phyloP scores from a whole-genome alignment of 1,140 invertebrate species.

The Nephila pilipes region DNA sequence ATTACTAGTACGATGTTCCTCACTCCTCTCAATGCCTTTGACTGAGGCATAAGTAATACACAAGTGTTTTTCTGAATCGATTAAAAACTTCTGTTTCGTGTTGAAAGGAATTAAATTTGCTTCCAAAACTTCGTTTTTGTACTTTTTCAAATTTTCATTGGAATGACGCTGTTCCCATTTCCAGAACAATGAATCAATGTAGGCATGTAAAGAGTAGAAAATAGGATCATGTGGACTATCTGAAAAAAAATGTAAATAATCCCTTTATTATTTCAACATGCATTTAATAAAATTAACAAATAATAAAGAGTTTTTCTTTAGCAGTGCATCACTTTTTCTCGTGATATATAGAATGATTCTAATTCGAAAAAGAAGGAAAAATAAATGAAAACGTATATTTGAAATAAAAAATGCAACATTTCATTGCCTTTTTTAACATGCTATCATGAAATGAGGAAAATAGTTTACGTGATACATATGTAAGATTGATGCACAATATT shows the following conservation, averaged over 20 bases:
- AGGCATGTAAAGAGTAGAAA: slow-evolving; percentile 67
- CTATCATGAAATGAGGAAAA: too few relatives aligned
- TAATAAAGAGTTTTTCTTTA: too few relatives aligned
- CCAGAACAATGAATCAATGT: slow-evolving; percentile 72
- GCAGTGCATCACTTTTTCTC: too few relatives aligned
- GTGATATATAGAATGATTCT: too few relatives aligned
- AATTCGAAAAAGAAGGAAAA: too few relatives aligned
- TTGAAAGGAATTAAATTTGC: slow-evolving; percentile 68
- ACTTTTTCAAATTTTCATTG: background rate
- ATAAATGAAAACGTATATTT: too few relatives aligned
- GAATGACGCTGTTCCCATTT: slow-evolving; percentile 70
- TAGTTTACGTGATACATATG: too few relatives aligned
- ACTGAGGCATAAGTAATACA: slow-evolving; percentile 52
- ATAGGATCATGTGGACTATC: slow-evolving; percentile 64
- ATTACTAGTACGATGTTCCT: background rate
- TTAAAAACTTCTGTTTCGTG: background rate
- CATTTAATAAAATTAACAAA: too few relatives aligned
- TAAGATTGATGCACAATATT: too few relatives aligned
- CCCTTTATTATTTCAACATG: too few relatives aligned
- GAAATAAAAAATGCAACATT: too few relatives aligned
- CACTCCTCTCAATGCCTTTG: background rate
- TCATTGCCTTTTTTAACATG: too few relatives aligned
- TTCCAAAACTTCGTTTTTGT: slow-evolving; percentile 15
- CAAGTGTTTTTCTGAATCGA: slow-evolving; percentile 56
- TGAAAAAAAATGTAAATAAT: slow-evolving; percentile 5